Conservation (phyloP, 1,140 invertebrate genomes). For the Heliconius melpomene region DNA sequence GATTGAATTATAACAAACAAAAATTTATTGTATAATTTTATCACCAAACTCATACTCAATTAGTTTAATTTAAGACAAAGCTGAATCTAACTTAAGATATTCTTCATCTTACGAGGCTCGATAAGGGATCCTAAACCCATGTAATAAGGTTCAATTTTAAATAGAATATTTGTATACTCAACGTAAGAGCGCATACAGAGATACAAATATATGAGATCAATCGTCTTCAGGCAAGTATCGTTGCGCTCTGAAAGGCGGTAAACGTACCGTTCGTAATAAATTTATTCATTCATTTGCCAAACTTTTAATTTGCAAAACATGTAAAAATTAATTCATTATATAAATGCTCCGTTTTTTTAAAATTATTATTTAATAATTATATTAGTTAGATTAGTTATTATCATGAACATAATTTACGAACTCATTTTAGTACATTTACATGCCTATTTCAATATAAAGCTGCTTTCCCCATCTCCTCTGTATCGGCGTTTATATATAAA, state of each 20-base stretch:
- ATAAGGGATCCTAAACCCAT: background rate
- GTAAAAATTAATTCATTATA: too few relatives aligned
- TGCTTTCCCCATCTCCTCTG: background rate
- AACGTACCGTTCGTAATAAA: background rate
- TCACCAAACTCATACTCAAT: conserved; percentile 32
- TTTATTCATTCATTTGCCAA: background rate
- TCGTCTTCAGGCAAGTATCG: conserved; percentile 21
- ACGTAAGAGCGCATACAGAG: background rate
- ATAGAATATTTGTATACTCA: background rate
- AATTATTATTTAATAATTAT: too few relatives aligned
- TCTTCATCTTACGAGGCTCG: conserved; percentile 7
- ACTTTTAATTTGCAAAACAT: too few relatives aligned
- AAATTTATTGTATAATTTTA: conserved; percentile 14
- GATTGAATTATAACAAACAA: background rate
- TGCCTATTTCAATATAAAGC: background rate
- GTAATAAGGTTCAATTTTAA: conserved; percentile 10
- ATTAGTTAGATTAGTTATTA: too few relatives aligned
- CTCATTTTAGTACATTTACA: background rate
- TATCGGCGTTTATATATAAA: conserved; percentile 13
- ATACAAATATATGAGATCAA: conserved; percentile 28
- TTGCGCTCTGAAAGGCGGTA: conserved; percentile 18
- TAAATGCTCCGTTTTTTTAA: too few relatives aligned
- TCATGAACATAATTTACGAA: too few relatives aligned
- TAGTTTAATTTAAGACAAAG: conserved; percentile 38
- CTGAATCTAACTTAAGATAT: conserved; percentile 23